Evolutionary conservation across 2,888 invertebrate species (phyloP), one percentile per base, ranked within the genome.

Genomic region (Ypsolopha scabrella): DNA sequence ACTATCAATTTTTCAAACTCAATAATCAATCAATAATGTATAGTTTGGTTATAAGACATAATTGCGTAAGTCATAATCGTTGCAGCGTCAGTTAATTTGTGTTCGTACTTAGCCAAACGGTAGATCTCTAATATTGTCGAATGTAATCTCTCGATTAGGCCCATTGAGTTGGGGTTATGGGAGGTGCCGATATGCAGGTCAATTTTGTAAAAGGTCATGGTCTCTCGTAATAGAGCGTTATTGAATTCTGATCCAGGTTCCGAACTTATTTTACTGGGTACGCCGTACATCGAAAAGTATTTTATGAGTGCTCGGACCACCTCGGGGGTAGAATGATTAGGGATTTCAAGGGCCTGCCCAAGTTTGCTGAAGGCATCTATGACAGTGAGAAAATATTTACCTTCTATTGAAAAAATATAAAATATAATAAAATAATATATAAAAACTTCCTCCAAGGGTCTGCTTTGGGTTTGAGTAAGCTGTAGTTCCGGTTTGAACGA

Each of bases 31-130:
- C n/a, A n/a, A n/a, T n/a, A n/a, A 24, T 47, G 50, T 13, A 62
- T 64, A 0, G 58, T 54, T 33, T 64, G 43, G 47, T 64, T 65
- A 33, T 63, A 63, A n/a, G 60, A 53, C 39, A 48, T 13, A 7
- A 48, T 46, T 11, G 51, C n/a, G 10, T 51, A 10, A 1, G 51
- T 44, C 54, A 54, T 54, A 8, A 49, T 13, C 8, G 38, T 33
- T 39, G 34, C 43, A 11, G 52, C 51, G 13, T 10, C 10, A 35
- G 9, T 9, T 1, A 41, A 38, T 38, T 53, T 53, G 6, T 11
- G 36, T 10, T 47, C n/a, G 10, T 13, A 35, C 35, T 47, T 47
- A n/a, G 14, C 11, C 6, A 47, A 13, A 10, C 46, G n/a, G 6
- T 13, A 35, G 6, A 13, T n/a, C 9, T 47, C 46, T 35, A 47